phyloP scores from a whole-genome alignment of 1,140 invertebrate species.

The Neocloeon triangulifer region DNA sequence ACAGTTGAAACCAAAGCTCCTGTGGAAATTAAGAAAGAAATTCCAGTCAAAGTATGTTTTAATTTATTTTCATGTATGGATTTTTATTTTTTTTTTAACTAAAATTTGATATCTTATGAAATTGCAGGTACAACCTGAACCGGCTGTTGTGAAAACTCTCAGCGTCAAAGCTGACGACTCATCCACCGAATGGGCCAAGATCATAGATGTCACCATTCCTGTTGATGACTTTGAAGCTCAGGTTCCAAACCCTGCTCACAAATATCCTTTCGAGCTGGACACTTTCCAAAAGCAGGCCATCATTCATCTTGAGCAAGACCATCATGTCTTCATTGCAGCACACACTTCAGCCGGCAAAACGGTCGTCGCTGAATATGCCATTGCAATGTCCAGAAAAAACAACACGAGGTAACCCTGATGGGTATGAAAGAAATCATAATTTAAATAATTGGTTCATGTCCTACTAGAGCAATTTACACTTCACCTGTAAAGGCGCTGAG shows the following conservation, averaged over 20 bases:
- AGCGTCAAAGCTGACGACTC: slow-evolving; percentile 13
- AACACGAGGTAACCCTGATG: slow-evolving; percentile 47
- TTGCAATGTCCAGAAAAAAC: slow-evolving; percentile 77
- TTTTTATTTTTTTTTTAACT: too few species aligned
- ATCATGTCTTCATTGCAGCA: slow-evolving; percentile 94
- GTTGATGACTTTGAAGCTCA: slow-evolving; percentile 61
- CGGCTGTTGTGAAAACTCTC: too few species aligned
- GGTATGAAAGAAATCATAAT: neutral
- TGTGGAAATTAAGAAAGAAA: too few species aligned
- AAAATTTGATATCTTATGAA: too few species aligned
- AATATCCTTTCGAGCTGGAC: slow-evolving; percentile 85
- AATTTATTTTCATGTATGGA: too few species aligned
- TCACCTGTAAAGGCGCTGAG: slow-evolving; percentile 98
- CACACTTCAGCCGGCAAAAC: slow-evolving; percentile 99
- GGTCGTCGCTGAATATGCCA: slow-evolving; percentile 96
- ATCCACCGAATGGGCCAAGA: slow-evolving; percentile 66
- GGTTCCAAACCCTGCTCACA: slow-evolving; percentile 65
- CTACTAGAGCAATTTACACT: slow-evolving; percentile 76
- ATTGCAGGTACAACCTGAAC: too few species aligned
- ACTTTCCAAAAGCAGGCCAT: slow-evolving; percentile 95
- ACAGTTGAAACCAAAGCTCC: too few species aligned
- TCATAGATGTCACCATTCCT: slow-evolving; percentile 55
- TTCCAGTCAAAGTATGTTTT: too few species aligned
- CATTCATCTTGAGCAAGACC: slow-evolving; percentile 73
- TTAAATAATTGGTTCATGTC: slow-evolving; percentile 1